A percentile compares a stretch with the other conserved stretches of the same genome.
Conservation (phyloP, 2,113 vertebrate genomes). For the Nicator chloris region DNA sequence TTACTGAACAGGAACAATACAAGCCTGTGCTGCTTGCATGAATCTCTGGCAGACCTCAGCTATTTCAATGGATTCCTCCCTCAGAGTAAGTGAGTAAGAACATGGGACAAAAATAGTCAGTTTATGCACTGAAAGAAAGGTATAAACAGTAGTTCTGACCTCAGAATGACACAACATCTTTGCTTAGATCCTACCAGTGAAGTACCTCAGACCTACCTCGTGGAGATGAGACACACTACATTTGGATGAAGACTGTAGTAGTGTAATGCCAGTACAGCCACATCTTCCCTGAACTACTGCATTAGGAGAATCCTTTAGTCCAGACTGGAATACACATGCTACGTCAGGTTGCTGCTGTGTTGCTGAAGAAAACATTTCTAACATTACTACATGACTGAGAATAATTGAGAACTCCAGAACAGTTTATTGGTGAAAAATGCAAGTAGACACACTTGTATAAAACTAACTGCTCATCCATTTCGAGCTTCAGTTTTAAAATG, state of each 20-base stretch:
- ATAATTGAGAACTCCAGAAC: background rate
- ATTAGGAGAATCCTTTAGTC: background rate
- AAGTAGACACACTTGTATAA: background rate
- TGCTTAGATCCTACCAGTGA: background rate
- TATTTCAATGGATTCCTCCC: background rate
- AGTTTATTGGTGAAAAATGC: slow-evolving; percentile 6
- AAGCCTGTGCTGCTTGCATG: background rate
- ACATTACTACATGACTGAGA: background rate
- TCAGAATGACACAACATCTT: background rate
- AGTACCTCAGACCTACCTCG: background rate
- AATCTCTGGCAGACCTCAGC: background rate
- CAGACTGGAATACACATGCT: background rate
- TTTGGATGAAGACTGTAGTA: background rate
- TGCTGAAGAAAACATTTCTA: background rate
- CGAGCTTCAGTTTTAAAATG: background rate
- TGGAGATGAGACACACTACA: background rate
- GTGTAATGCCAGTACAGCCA: background rate
- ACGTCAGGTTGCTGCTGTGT: background rate
- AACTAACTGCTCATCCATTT: background rate
- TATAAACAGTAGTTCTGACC: background rate
- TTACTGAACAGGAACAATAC: background rate
- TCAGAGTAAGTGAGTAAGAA: background rate
- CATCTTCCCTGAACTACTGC: background rate
- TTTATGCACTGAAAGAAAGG: background rate
- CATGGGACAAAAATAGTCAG: background rate